Conservation (phyloP, 2,797 vertebrate species). For the Enoplosus armatus region DNA sequence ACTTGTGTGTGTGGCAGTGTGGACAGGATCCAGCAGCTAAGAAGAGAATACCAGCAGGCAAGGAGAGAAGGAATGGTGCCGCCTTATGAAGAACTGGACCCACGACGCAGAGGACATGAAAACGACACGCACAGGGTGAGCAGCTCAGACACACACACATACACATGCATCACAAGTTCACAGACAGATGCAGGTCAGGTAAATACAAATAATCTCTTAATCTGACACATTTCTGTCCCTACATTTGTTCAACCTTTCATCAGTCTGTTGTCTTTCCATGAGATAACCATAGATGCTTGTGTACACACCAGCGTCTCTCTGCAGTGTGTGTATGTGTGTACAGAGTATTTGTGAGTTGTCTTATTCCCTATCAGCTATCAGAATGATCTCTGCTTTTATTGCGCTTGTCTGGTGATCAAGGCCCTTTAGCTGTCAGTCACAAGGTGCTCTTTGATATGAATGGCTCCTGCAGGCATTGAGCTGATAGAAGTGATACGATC, state of each 20-base stretch:
- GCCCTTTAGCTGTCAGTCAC: constrained; percentile 50
- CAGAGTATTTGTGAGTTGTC: neutral
- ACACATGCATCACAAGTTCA: no score
- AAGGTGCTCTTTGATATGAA: constrained; percentile 52
- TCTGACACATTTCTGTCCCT: neutral
- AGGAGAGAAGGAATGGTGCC: constrained; percentile 89
- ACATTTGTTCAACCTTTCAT: neutral
- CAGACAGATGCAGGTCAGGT: neutral
- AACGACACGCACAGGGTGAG: constrained; percentile 90
- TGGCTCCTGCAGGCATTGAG: constrained; percentile 53
- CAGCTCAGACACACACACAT: neutral
- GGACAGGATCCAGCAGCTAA: constrained; percentile 94
- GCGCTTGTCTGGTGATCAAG: constrained; percentile 48
- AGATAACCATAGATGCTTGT: neutral
- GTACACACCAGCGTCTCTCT: neutral
- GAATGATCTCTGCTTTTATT: constrained; percentile 31
- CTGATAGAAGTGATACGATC: constrained; percentile 52
- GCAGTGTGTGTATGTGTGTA: neutral
- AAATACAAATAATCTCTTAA: neutral
- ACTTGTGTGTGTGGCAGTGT: constrained; percentile 80
- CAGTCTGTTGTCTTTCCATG: neutral
- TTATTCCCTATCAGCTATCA: constrained; percentile 28
- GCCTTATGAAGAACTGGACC: constrained; percentile 90
- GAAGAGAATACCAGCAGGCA: constrained; percentile 95
- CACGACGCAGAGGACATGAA: constrained; percentile 83